These are phyloP conservation scores for Cyclophora punctaria DNA, from an alignment of 2,888 invertebrate species.

Conservation along the genomic window DNA sequence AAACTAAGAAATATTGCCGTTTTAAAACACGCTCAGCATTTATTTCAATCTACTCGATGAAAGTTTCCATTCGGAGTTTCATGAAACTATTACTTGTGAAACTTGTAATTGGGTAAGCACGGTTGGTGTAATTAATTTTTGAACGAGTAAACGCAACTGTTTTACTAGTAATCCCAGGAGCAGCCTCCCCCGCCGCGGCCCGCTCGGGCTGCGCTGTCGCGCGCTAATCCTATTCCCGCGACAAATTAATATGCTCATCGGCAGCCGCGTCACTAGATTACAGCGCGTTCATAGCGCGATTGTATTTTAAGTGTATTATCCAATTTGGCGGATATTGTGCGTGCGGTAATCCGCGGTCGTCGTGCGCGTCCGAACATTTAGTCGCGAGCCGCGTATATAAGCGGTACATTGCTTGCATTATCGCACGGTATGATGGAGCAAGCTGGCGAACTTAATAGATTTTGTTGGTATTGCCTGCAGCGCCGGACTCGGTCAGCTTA, in stretches of 20 bases:
- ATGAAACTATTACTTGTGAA: too few species aligned
- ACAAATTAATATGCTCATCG: constrained; percentile 75
- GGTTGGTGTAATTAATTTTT: too few species aligned
- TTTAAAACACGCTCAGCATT: constrained; percentile 30
- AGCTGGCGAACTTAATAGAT: constrained; percentile 71
- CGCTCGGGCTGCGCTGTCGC: constrained; percentile 23
- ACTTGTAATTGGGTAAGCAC: too few species aligned
- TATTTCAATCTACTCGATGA: constrained; percentile 29
- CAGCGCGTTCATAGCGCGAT: constrained; percentile 71
- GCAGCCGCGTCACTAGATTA: constrained; percentile 71
- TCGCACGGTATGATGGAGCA: constrained; percentile 53
- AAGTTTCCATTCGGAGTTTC: constrained; percentile 34
- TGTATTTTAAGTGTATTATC: constrained; percentile 81
- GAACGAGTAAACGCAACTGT: too few species aligned
- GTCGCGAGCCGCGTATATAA: constrained; percentile 43
- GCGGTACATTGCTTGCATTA: constrained; percentile 57
- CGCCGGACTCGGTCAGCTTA: constrained; percentile 55
- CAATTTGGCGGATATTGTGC: constrained; percentile 77
- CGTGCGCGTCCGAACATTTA: constrained; percentile 53
- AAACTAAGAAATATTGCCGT: constrained; percentile 65
- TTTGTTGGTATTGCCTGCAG: constrained; percentile 49
- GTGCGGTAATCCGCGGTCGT: constrained; percentile 67
- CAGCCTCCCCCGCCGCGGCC: constrained; percentile 28
- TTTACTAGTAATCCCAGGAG: constrained; percentile 28
- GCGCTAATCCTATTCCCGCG: constrained; percentile 66